phyloP scores from a whole-genome alignment of 2,888 invertebrate species.

The Caenorhabditis uteleia region DNA sequence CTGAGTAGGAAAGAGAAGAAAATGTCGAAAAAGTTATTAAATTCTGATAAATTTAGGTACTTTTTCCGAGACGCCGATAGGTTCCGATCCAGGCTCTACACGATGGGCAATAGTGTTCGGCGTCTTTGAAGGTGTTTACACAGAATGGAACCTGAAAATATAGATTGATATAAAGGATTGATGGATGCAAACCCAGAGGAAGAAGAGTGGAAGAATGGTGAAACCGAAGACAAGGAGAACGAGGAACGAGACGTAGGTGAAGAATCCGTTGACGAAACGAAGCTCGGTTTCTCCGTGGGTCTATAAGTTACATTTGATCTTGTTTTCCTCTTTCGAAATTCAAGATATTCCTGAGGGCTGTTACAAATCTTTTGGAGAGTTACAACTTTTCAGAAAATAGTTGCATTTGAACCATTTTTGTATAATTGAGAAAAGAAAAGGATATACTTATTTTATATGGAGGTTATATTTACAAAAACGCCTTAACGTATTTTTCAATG shows the following conservation, averaged over 20 bases:
- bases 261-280: conserved; percentile 64
- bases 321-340: no score
- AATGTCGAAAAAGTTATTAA: background rate
- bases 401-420: background rate
- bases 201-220: conserved; percentile 65
- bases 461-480: no score
- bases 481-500: no score
- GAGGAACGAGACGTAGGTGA: conserved; percentile 65
- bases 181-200: conserved; percentile 64
- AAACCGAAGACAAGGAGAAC: conserved; percentile 62
- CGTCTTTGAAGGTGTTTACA: conserved; percentile 66
- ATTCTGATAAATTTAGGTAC: conserved; percentile 43
- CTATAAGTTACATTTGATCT: conserved; percentile 47
- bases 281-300: conserved; percentile 67
- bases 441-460: no score
- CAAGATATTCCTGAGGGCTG: no score
- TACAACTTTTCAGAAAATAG: no score
- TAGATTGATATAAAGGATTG: conserved; percentile 1
- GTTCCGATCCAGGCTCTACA: conserved; percentile 67
- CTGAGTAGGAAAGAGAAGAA: background rate
- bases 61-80: conserved; percentile 65
- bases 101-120: conserved; percentile 63
- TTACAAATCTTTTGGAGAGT: background rate
- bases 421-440: no score
- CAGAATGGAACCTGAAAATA: conserved; percentile 61